Base-by-base conservation (phyloP, 1,140 invertebrate species). In the Samia ricini region DNA sequence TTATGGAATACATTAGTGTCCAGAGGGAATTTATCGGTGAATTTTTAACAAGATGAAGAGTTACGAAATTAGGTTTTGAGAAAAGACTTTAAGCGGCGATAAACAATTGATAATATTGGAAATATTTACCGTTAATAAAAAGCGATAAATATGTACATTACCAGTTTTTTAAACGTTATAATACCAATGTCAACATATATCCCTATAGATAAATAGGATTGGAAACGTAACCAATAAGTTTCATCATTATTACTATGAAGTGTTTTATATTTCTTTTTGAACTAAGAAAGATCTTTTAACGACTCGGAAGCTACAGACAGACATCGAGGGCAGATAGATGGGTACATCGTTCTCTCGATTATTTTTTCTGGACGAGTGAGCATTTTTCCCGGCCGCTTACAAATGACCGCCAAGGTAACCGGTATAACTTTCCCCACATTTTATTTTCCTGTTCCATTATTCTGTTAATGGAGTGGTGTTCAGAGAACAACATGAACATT, bases 381-480 rank as follows among this genome's bases (percentile, higher is more conserved):
- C 79, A 86, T 80, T 85, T 83, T 83, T 83, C 84, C 79, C 76
- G 70, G 69, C 74, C 72, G 75, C 81, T 84, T 83, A 85, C 82
- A 87, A 87, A 85, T 85, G 77, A 80, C 81, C 78, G 77, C 82
- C 84, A 78, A 79, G 72, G 60, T 79, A 69, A 70, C 69, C 64
- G 76, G 73, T 76, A 83, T 81, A 77, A 76, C 79, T 76, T 83
- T 65, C 69, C 63, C 67, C 78, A 77, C 75, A 71, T 79, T 83
- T 82, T 83, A 81, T 79, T 77, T 77, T 76, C 63, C 69, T 76
- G 63, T 69, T 77, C 77, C 66, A 79, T 85, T 84, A 84, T 83
- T 83, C 79, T 75, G 74, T 81, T 86, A 86, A 86, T 84, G 81
- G 80, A 81, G 79, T 73, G 72, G 71, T 83, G 74, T 79, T 74